Conservation (phyloP, 2,113 vertebrate species). For the Datnioides undecimradiatus region DNA sequence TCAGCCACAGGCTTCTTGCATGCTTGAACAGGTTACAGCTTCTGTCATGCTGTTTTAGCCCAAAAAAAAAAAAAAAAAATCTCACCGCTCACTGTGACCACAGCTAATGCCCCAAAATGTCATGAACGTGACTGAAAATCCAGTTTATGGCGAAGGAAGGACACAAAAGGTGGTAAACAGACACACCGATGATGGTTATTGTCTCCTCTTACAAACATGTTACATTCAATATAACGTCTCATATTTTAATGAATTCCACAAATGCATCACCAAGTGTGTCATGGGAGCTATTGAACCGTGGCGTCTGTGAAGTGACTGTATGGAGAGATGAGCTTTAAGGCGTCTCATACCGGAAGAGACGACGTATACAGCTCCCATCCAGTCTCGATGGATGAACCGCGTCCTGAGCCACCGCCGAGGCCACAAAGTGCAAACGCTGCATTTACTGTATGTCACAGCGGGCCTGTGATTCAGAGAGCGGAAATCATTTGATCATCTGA, state of each 20-base stretch:
- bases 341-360: background rate
- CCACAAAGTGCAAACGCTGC: slow-evolving; percentile 42
- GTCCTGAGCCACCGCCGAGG: background rate
- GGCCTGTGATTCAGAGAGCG: slow-evolving; percentile 37
- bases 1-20: slow-evolving; percentile 8
- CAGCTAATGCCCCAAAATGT: background rate
- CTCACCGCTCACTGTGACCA: background rate
- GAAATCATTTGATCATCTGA: slow-evolving; percentile 61
- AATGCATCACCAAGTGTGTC: background rate
- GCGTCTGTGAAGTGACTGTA: background rate
- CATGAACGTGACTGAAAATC: background rate
- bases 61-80: background rate
- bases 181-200: background rate
- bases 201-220: background rate
- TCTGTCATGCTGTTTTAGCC: slow-evolving; percentile 32
- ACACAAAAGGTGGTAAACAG: background rate
- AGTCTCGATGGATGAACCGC: background rate
- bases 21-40: slow-evolving; percentile 9
- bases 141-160: background rate
- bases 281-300: background rate
- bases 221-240: background rate
- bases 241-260: background rate
- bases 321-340: background rate
- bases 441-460: slow-evolving; percentile 39
- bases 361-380: background rate